Evolutionary conservation across 2,113 vertebrate species (phyloP).

Genomic region (Vidua chalybeata): DNA sequence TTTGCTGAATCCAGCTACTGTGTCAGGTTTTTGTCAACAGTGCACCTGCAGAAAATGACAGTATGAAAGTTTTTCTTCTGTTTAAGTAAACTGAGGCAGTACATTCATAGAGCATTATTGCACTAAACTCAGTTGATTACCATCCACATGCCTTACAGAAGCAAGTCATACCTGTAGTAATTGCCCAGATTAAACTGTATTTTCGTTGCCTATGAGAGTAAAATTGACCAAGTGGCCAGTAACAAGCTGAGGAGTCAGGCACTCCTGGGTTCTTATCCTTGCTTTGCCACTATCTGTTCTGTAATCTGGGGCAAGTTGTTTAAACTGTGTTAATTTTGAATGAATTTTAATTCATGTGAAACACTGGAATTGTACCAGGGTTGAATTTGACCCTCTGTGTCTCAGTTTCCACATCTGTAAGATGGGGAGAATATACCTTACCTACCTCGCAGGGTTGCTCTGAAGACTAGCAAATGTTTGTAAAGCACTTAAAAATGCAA

Average conservation of each 20-base stretch:
- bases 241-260: slow-evolving; percentile 19
- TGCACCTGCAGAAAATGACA: slow-evolving; percentile 11
- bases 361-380: slow-evolving; percentile 56
- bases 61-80: slow-evolving; percentile 1
- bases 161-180: slow-evolving; percentile 54
- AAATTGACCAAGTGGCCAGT: slow-evolving; percentile 8
- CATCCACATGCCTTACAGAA: slow-evolving; percentile 68
- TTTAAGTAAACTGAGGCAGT: slow-evolving; percentile 42
- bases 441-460: slow-evolving; percentile 60
- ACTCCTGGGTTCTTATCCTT: background rate
- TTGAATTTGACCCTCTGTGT: slow-evolving; percentile 42
- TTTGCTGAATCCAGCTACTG: slow-evolving; percentile 20
- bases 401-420: slow-evolving; percentile 56
- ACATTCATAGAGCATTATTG: slow-evolving; percentile 42
- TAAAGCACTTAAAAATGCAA: slow-evolving; percentile 67
- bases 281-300: slow-evolving; percentile 23
- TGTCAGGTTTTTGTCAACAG: background rate
- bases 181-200: background rate
- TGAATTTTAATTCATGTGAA: slow-evolving; percentile 29
- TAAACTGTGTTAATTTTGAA: slow-evolving; percentile 23
- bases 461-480: slow-evolving; percentile 53
- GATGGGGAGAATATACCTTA: slow-evolving; percentile 57
- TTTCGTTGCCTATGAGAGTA: background rate
- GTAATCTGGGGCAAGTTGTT: slow-evolving; percentile 30
- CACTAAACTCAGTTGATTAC: slow-evolving; percentile 44